These are phyloP conservation scores for Torymus texanus DNA, from an alignment of 2,888 invertebrate species.

Conservation along the genomic window DNA sequence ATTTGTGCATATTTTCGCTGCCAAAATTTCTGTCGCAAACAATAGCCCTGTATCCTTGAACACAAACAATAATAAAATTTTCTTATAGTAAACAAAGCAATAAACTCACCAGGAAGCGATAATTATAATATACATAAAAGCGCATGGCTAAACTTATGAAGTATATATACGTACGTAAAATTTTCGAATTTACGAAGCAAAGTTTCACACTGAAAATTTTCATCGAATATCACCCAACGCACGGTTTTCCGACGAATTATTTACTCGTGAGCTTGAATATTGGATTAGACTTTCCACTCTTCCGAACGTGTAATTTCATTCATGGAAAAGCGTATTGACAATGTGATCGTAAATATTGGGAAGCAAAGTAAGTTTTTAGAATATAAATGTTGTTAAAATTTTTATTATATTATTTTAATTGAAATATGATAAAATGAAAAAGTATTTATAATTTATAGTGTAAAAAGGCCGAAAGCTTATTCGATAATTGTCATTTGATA, in stretches of 20 bases:
- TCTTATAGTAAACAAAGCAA: constrained; percentile 26
- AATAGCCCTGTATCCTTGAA: constrained; percentile 29
- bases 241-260: background rate
- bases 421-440: no score
- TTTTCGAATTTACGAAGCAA: constrained; percentile 21
- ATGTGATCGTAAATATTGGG: background rate
- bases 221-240: background rate
- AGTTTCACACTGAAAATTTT: constrained; percentile 40
- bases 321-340: background rate
- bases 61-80: constrained; percentile 30
- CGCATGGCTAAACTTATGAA: constrained; percentile 50
- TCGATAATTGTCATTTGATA: no score
- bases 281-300: no score
- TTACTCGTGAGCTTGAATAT: background rate
- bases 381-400: no score
- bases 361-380: no score
- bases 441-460: no score
- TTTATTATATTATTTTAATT: no score
- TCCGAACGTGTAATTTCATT: constrained; percentile 5
- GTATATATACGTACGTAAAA: constrained; percentile 17
- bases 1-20: no score
- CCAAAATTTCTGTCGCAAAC: background rate
- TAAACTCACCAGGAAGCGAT: constrained; percentile 41
- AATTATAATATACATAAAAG: constrained; percentile 33
- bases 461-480: no score